Base-by-base conservation (phyloP, 1,140 invertebrate species). In the Cydia splendana region DNA sequence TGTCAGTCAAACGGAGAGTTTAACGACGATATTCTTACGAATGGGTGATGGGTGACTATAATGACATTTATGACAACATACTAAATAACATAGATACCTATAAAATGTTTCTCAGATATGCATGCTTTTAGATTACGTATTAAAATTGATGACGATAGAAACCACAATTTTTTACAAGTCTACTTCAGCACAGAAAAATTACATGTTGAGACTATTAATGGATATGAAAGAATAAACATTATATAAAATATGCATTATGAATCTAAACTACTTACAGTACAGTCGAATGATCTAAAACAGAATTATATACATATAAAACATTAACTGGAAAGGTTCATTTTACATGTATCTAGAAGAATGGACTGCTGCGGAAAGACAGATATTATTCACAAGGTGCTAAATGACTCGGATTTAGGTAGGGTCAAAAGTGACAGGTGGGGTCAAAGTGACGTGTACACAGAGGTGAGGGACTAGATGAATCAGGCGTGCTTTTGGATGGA, bases 371-470 rank as follows among this genome's bases (percentile, higher is more conserved):
- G 80, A 81, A 88, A 88, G 80, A 90, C 78, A 88, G 81, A 80
- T 84, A 91, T 93, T 93, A 93, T 93, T 93, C 88, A 93, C 90
- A 92, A 88, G 85, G 90, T 91, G 91, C 90, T 84, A 80, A 83
- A 83, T 86, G 86, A 88, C 79, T 81, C 45, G 77, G 81, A 80
- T 75, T 76, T 76, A 80, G 75, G 76, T 79, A 76, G 75, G 80
- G 78, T 81, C 80, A 67, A 76, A 71, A 80, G 75, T 79, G 85
- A 84, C 81, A 73, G 79, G 78, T 82, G 82, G 80, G 84, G 79
- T 81, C 84, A 83, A 76, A 77, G 82, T 84, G 84, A 85, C 78
- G 85, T 91, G 87, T 88, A 88, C 81, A 87, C 69, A 84, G 38
- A 86, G 86, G 87, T 90, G 85, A 82, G 87, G 89, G 86, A 89